A percentile compares a stretch with the other conserved stretches of the same genome.
Evolutionary conservation across 2,113 vertebrate species (phyloP).

Genomic region (Holacanthus passer): DNA sequence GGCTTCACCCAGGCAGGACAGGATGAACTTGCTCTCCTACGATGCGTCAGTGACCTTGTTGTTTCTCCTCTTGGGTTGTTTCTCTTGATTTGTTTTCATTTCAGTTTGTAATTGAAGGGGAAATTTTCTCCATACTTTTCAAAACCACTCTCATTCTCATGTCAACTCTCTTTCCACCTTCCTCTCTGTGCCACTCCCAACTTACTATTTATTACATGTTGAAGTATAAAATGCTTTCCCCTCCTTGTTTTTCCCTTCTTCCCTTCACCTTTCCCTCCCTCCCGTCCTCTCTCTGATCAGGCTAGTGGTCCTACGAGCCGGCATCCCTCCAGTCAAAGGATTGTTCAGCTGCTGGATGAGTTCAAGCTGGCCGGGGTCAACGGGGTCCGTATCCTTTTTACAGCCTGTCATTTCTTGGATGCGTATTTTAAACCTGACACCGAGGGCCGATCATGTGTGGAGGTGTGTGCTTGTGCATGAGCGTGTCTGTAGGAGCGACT

Average conservation of each 20-base stretch:
- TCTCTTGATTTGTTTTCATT: not conserved
- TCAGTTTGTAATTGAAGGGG: not conserved
- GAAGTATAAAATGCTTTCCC: not conserved
- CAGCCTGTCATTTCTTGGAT: slow-evolving; percentile 1
- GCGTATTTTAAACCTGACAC: not conserved
- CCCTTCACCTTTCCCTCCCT: not conserved
- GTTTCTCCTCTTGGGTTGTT: not conserved
- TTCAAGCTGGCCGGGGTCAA: slow-evolving; percentile 89
- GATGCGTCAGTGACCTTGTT: slow-evolving; percentile 80
- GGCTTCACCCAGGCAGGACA: slow-evolving; percentile 86
- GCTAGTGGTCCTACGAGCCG: slow-evolving; percentile 81
- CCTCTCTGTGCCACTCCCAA: not conserved
- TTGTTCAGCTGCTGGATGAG: slow-evolving; percentile 86
- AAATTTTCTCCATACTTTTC: not conserved
- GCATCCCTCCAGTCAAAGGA: slow-evolving; percentile 80
- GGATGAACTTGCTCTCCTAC: slow-evolving; percentile 87
- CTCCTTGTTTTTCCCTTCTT: not conserved
- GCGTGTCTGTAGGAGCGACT: not conserved
- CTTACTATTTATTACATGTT: not conserved
- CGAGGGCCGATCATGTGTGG: not conserved
- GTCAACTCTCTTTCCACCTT: not conserved
- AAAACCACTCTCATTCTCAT: not conserved
- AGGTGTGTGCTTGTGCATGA: not conserved
- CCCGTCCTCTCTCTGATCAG: slow-evolving; percentile 66
- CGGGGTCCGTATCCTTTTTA: slow-evolving; percentile 89